Base-by-base conservation (phyloP, 2,888 invertebrate species). In the Hyppa rectilinea region DNA sequence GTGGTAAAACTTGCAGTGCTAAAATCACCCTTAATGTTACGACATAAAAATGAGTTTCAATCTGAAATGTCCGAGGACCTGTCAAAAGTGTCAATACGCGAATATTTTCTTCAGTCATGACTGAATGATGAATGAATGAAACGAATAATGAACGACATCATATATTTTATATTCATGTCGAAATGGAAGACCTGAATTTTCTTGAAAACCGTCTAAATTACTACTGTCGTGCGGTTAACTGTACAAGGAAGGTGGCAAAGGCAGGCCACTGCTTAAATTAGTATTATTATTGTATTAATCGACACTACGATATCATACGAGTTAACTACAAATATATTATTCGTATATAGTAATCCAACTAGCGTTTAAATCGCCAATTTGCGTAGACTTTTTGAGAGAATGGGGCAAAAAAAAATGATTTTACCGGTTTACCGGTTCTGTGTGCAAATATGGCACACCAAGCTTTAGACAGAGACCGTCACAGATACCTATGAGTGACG, bases 271-370 rank as follows among this genome's bases (percentile, higher is more conserved):
- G 29, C 1, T 23, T 72, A 47, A n/a, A 71, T 38, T 7, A 40
- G 6, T 34, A 45, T n/a, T 23, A 53, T 71, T 61, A 61, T 45
- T 53, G 31, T 71, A 26, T 71, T 71, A 61, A 71, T 71, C 31
- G 10, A 71, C 52, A 71, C 17, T 0, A 17, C 26, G 4, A 61
- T 60, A 34, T 36, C 9, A 14, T 5, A 34, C 9, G n/a, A n/a
- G 4, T 64, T 45, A 45, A 36, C 14, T 43, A 63, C 34, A 45
- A 59, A 60, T n/a, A 23, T 26, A 50, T 38, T 23, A 66, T 10
- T 63, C 34, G 4, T 23, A 40, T 31, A 66, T 38, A 31, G 4
- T 23, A 14, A 49, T 63, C 29, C 14, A 63, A 40, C 4, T 3
- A 0, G 23, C 26, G 26, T 12, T 17, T n/a, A 45, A 7, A 3